Percentiles rank a stretch among this genome's conserved stretches.
phyloP scores from a whole-genome alignment of 2,113 vertebrate genomes.

The Cygnus atratus region DNA sequence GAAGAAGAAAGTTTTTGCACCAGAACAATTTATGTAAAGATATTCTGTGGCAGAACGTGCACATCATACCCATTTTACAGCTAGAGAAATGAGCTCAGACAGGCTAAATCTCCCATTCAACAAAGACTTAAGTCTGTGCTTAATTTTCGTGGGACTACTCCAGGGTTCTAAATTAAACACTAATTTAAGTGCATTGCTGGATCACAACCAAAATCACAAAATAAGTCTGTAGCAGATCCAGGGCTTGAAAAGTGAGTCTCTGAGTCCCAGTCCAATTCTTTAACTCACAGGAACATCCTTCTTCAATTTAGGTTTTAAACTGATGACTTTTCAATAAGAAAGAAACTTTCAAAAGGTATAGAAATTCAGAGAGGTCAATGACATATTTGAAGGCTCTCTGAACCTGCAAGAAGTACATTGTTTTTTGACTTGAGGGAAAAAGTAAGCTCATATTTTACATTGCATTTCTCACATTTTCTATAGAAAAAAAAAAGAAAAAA shows the following conservation, averaged over 20 bases:
- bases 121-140: constrained; percentile 13
- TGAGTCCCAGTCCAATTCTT: neutral
- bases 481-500: neutral
- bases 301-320: constrained; percentile 20
- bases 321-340: constrained; percentile 5
- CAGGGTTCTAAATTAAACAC: constrained; percentile 47
- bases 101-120: constrained; percentile 2
- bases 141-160: constrained; percentile 13
- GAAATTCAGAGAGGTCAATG: neutral
- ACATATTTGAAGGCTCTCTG: neutral
- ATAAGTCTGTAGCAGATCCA: neutral
- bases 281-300: constrained; percentile 14
- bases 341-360: neutral
- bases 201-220: constrained; percentile 41
- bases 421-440: neutral
- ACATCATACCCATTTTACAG: constrained; percentile 10
- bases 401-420: neutral
- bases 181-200: constrained; percentile 32
- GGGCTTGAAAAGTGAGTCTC: constrained; percentile 16
- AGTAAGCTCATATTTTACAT: neutral
- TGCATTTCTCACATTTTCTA: neutral
- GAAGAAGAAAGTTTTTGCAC: neutral
- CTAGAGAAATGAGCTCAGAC: constrained; percentile 1
- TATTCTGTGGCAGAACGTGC: constrained; percentile 2
- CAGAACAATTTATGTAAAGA: constrained; percentile 19